Conservation (phyloP, 2,888 invertebrate genomes). For the Clunio marinus region DNA sequence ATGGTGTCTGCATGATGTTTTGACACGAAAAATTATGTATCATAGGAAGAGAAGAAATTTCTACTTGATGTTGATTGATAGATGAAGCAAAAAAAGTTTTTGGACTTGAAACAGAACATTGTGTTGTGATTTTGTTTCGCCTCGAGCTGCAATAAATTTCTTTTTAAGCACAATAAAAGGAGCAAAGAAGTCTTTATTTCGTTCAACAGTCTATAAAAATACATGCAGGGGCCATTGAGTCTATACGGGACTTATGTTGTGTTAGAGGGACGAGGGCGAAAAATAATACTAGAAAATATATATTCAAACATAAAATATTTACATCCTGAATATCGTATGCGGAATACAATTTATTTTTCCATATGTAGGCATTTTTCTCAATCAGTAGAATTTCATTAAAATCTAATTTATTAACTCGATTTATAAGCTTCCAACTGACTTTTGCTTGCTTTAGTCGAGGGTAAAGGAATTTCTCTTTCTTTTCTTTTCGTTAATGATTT, state of each 20-base stretch:
- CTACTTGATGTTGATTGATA: not conserved
- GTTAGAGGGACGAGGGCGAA: not conserved
- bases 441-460: not conserved
- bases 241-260: not conserved
- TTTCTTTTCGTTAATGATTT: slow-evolving; percentile 3
- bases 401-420: slow-evolving; percentile 38
- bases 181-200: not conserved
- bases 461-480: not conserved
- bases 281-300: not conserved
- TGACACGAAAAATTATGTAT: not conserved
- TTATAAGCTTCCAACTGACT: slow-evolving; percentile 11
- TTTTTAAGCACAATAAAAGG: not conserved
- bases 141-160: not conserved
- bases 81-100: not conserved
- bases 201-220: slow-evolving; percentile 22
- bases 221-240: slow-evolving; percentile 22
- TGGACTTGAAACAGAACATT: not conserved
- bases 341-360: slow-evolving; percentile 27
- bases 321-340: slow-evolving; percentile 4
- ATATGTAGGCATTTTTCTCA: slow-evolving; percentile 37
- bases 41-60: not conserved
- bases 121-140: slow-evolving; percentile 1
- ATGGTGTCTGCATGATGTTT: not conserved
- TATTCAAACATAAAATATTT: slow-evolving; percentile 37
- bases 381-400: slow-evolving; percentile 38